Conservation (phyloP, 2,888 invertebrate genomes). For the Agrypnus murinus region DNA sequence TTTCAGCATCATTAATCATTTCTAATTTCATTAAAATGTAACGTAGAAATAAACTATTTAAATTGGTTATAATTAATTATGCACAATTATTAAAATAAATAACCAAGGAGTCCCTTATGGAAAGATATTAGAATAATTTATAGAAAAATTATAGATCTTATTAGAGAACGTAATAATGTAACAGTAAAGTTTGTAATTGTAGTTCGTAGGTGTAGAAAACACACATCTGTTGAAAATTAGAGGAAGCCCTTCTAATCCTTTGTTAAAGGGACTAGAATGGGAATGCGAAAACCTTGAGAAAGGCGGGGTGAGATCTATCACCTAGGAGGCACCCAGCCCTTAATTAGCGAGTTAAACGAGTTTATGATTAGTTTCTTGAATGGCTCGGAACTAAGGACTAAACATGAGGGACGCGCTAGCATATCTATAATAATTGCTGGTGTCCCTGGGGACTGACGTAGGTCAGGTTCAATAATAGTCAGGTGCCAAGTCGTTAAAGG, state of each 20-base stretch:
- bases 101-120: no score
- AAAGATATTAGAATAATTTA: no score
- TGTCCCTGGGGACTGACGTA: conserved; percentile 26
- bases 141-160: no score
- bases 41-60: no score
- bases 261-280: conserved; percentile 15
- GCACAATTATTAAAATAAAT: no score
- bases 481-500: conserved; percentile 47
- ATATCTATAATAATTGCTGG: conserved; percentile 40
- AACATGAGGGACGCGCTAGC: conserved; percentile 31
- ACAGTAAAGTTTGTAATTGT: no score
- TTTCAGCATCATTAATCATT: no score
- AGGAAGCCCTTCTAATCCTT: conserved; percentile 12
- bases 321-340: conserved; percentile 39
- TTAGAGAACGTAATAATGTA: no score
- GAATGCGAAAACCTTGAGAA: conserved; percentile 22
- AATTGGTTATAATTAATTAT: no score
- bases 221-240: conserved; percentile 17
- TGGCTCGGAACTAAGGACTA: conserved; percentile 37
- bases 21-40: no score
- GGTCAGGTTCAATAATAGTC: conserved; percentile 46
- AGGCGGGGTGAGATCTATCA: conserved; percentile 33
- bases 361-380: conserved; percentile 47
- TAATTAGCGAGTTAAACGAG: conserved; percentile 47
- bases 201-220: no score